These are phyloP conservation scores for Sipha maydis DNA, from an alignment of 2,888 invertebrate species.

Conservation along the genomic window DNA sequence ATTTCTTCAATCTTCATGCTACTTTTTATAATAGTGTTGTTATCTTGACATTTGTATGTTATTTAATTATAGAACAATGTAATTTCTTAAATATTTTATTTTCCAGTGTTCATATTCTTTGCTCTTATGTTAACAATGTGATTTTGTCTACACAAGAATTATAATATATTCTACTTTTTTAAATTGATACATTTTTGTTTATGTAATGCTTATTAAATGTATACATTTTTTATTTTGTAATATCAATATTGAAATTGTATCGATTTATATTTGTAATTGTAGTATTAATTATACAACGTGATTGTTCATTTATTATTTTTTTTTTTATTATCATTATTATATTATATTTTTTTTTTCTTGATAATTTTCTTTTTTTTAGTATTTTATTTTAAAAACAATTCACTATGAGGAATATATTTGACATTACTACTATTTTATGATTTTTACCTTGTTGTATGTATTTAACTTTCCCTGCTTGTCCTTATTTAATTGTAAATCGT, in stretches of 20 bases:
- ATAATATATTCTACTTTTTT: not conserved
- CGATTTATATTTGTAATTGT: not conserved
- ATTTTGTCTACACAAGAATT: not conserved
- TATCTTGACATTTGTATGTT: slow-evolving; percentile 38
- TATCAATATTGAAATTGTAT: not conserved
- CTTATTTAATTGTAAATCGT: too few species aligned
- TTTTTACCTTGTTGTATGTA: not conserved
- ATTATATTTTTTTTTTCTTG: slow-evolving; percentile 10
- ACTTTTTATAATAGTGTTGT: slow-evolving; percentile 40
- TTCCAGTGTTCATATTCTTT: slow-evolving; percentile 33
- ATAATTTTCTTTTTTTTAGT: slow-evolving; percentile 15
- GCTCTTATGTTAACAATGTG: slow-evolving; percentile 16
- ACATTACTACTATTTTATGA: slow-evolving; percentile 8
- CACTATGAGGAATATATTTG: slow-evolving; percentile 1
- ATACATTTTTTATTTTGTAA: not conserved
- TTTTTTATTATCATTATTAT: not conserved
- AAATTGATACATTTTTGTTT: not conserved
- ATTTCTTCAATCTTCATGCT: slow-evolving; percentile 37
- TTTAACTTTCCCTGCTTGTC: too few species aligned
- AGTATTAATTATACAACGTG: not conserved
- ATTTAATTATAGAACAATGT: slow-evolving; percentile 56
- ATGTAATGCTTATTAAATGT: not conserved
- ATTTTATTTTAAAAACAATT: slow-evolving; percentile 31
- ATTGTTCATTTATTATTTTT: slow-evolving; percentile 33
- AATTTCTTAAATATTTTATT: slow-evolving; percentile 6